A percentile compares a stretch with the other conserved stretches of the same genome.
phyloP scores from a whole-genome alignment of 2,113 vertebrate genomes.

The Apodemus sylvaticus region DNA sequence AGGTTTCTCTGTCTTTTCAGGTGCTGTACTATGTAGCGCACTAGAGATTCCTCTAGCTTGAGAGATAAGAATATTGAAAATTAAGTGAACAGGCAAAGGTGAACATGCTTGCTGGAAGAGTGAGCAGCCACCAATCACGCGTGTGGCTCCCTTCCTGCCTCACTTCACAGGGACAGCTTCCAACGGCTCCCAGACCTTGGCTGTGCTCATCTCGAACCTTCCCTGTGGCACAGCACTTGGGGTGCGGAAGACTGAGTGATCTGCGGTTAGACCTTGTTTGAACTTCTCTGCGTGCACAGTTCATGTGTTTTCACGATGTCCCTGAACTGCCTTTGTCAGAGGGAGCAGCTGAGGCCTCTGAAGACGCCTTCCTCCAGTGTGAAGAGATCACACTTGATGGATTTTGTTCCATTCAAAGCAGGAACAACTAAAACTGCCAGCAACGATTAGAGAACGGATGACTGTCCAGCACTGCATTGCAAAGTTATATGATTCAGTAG shows the following conservation, averaged over 20 bases:
- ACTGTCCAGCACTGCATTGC: background rate
- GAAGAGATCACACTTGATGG: background rate
- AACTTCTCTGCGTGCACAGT: background rate
- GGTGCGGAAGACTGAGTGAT: background rate
- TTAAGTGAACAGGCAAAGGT: background rate
- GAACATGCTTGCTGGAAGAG: background rate
- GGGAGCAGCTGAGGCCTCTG: background rate
- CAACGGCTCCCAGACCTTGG: background rate
- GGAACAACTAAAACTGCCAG: background rate
- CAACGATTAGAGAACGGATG: background rate
- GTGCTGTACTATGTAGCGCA: background rate
- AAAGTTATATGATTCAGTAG: background rate
- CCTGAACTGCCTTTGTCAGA: background rate
- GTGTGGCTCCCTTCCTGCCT: background rate
- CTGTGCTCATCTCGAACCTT: background rate
- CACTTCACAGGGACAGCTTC: background rate
- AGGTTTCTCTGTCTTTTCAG: background rate
- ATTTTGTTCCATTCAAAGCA: background rate
- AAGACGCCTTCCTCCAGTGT: background rate
- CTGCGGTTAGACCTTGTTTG: background rate
- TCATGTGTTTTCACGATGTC: background rate
- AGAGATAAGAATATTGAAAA: background rate
- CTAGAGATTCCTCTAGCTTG: background rate
- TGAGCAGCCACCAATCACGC: background rate
- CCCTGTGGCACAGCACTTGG: background rate